Percentiles rank a stretch among this genome's conserved stretches.
Conservation (phyloP, 1,140 invertebrate species). For the Drosophila teissieri region DNA sequence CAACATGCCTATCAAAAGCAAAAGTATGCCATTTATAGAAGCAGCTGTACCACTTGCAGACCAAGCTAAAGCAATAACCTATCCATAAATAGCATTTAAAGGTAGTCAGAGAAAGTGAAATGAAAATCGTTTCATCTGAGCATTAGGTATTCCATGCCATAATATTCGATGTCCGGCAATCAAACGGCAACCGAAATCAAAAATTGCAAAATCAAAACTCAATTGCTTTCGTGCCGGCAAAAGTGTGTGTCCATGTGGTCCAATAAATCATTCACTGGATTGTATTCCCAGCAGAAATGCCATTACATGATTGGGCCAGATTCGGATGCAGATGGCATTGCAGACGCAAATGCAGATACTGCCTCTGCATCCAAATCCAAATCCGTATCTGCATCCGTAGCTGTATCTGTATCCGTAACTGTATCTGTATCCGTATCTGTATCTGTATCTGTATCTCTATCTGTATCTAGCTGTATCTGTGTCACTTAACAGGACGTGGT, state of each 20-base stretch:
- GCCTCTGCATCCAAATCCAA: too few species aligned
- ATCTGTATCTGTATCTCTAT: slow-evolving; percentile 6
- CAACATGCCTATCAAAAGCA: too few species aligned
- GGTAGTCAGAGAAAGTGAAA: slow-evolving; percentile 19
- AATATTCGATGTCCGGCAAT: slow-evolving; percentile 35
- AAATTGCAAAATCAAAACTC: slow-evolving; percentile 39
- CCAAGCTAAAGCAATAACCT: too few species aligned
- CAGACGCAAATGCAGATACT: slow-evolving; percentile 13
- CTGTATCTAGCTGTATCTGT: slow-evolving; percentile 10
- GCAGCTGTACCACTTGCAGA: too few species aligned
- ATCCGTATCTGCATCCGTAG: background rate
- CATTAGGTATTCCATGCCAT: slow-evolving; percentile 21
- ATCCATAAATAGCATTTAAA: background rate
- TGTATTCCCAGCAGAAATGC: slow-evolving; percentile 50
- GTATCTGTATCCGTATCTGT: slow-evolving; percentile 9
- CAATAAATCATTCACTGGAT: slow-evolving; percentile 59
- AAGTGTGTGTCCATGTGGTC: slow-evolving; percentile 6
- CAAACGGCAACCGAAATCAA: slow-evolving; percentile 22
- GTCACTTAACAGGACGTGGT: slow-evolving; percentile 26
- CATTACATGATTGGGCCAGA: slow-evolving; percentile 63
- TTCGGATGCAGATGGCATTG: slow-evolving; percentile 3
- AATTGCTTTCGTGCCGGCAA: slow-evolving; percentile 19
- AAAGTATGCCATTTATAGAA: too few species aligned
- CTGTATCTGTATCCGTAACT: slow-evolving; percentile 17
- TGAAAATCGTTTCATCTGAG: background rate